These are phyloP conservation scores for Trachythela sp. DNA, from an alignment of 64 coral and sea anemone genomes.

Conservation along the genomic window DNA sequence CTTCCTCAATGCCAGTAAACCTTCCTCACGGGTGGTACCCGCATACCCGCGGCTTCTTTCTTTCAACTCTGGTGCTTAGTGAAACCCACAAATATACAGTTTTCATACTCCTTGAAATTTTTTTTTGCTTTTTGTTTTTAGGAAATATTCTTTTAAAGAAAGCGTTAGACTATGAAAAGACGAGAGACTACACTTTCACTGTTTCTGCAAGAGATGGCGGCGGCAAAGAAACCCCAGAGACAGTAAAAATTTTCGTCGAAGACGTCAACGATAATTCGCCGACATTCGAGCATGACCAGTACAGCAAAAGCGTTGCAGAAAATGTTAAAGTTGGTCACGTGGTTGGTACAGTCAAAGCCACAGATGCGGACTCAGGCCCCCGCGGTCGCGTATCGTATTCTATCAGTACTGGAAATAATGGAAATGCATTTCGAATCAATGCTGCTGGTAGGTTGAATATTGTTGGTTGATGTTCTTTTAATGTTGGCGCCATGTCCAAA, in stretches of 20 bases:
- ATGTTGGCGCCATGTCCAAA: too few species aligned
- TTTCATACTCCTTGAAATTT: not conserved
- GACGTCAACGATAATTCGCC: not conserved
- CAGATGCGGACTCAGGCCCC: conserved; percentile 7
- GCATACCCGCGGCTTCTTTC: too few species aligned
- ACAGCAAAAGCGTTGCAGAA: not conserved
- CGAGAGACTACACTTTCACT: not conserved
- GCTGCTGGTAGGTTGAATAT: not conserved
- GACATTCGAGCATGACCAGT: not conserved
- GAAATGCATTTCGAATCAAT: not conserved
- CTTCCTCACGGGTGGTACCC: too few species aligned
- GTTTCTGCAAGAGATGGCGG: not conserved
- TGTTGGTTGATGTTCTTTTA: not conserved
- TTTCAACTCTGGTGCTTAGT: too few species aligned
- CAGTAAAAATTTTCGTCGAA: not conserved
- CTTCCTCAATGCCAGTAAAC: not conserved
- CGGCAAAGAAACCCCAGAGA: not conserved
- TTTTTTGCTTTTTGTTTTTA: not conserved
- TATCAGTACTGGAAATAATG: not conserved
- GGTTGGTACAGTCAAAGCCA: not conserved
- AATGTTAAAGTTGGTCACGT: conserved; percentile 17
- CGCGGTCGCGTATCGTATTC: not conserved
- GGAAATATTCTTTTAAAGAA: not conserved
- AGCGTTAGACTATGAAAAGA: not conserved
- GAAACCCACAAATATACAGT: too few species aligned